Evolutionary conservation across 2,888 invertebrate species (phyloP).

Genomic region (Cryptus armator): DNA sequence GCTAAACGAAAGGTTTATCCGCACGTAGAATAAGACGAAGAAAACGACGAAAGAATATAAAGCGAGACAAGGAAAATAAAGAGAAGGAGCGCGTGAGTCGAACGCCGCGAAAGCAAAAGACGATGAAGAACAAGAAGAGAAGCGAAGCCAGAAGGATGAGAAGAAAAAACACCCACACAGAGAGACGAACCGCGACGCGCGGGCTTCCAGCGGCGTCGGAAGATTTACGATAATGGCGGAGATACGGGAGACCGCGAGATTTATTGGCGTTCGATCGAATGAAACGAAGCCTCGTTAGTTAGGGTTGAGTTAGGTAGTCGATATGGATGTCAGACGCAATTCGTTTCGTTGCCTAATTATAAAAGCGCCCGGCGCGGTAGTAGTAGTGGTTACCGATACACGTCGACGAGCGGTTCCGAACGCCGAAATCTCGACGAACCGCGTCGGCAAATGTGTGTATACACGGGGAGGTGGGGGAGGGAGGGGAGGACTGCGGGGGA

Average conservation of each 20-base stretch:
- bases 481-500: slow-evolving; percentile 32
- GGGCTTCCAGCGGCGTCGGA: slow-evolving; percentile 78
- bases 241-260: slow-evolving; percentile 79
- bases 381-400: slow-evolving; percentile 1
- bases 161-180: slow-evolving; percentile 57
- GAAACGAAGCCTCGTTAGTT: slow-evolving; percentile 83
- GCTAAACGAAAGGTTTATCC: slow-evolving; percentile 80
- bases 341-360: slow-evolving; percentile 84
- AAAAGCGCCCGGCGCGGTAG: slow-evolving; percentile 77
- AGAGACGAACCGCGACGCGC: slow-evolving; percentile 62
- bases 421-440: slow-evolving; percentile 23
- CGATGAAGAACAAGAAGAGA: slow-evolving; percentile 37
- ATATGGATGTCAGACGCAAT: slow-evolving; percentile 83
- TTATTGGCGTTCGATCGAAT: slow-evolving; percentile 80
- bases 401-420: slow-evolving; percentile 14
- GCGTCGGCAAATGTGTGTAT: not conserved
- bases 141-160: slow-evolving; percentile 25
- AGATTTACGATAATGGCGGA: slow-evolving; percentile 83
- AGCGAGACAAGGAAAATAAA: slow-evolving; percentile 48
- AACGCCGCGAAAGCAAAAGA: slow-evolving; percentile 59
- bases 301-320: slow-evolving; percentile 82
- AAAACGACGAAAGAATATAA: slow-evolving; percentile 39
- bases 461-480: slow-evolving; percentile 16
- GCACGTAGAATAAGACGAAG: slow-evolving; percentile 68
- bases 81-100: slow-evolving; percentile 38